Base-by-base conservation (phyloP, 2,888 invertebrate species). In the Drosophila falleni region DNA sequence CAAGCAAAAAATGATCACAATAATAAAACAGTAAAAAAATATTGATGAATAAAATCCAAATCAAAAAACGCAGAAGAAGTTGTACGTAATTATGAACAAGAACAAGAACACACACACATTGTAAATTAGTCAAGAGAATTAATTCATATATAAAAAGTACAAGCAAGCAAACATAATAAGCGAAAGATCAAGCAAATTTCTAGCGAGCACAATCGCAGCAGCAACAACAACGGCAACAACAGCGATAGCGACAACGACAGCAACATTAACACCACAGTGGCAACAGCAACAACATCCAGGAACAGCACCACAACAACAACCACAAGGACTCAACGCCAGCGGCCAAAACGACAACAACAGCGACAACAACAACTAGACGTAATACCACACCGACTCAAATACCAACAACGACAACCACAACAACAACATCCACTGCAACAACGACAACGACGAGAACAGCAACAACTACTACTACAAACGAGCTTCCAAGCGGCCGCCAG, bases 31-130 rank as follows among this genome's bases (percentile, higher is more conserved):
- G 56, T 69, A 58, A 75, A 81, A 68, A 81, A 71, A 82, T 83
- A 83, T 87, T 83, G 87, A 83, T 83, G 80, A 84, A 87, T 84
- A 54, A 84, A 87, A 86, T 80, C 87, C 85, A 78, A 78, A 87
- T 74, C 74, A 78, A 78, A 74, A 86, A 77, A 87, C 81, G 89
- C 89, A 88, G 88, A 85, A 85, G 90, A 90, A 90, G 90, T 90
- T 90, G 90, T 90, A 89, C 90, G 90, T 89, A 90, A 89, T 89
- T 89, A 89, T 85, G 89, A 90, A 90, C 83, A 89, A 89, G 86
- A 87, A 90, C 87, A 87, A 74, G 75, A 87, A 80, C 78, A 89
- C 78, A 87, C 86, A 89, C 88, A 83, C 81, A 81, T 86, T 86
- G 86, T 86, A 86, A 86, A 87, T 87, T 87, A 88, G 87, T 88